These are phyloP conservation scores for Limnephilus marmoratus DNA, from an alignment of 2,888 invertebrate genomes.

Conservation along the genomic window DNA sequence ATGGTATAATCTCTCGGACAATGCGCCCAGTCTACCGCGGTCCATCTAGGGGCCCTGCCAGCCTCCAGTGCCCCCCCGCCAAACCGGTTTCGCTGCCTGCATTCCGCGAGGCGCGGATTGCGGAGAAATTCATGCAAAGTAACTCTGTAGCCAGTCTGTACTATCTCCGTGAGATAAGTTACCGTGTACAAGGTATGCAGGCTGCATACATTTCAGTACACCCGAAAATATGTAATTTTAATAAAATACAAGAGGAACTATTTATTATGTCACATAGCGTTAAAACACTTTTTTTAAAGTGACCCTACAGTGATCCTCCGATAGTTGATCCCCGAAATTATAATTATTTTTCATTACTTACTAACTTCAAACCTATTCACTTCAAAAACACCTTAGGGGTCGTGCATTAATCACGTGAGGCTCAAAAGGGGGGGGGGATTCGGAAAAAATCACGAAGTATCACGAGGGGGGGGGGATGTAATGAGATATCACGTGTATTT, in stretches of 20 bases:
- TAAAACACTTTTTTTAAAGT: background rate
- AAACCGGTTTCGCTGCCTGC: slow-evolving; percentile 48
- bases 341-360: too few relatives aligned
- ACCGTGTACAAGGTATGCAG: slow-evolving; percentile 7
- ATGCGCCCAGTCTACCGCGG: slow-evolving; percentile 11
- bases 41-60: slow-evolving; percentile 6
- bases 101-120: slow-evolving; percentile 54
- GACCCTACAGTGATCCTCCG: too few relatives aligned
- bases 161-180: slow-evolving; percentile 26
- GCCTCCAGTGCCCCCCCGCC: background rate
- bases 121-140: slow-evolving; percentile 55
- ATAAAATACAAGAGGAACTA: background rate
- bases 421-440: too few relatives aligned
- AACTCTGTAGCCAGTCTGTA: background rate
- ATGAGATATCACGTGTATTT: too few relatives aligned
- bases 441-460: too few relatives aligned
- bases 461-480: too few relatives aligned
- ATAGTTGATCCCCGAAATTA: too few relatives aligned
- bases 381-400: too few relatives aligned
- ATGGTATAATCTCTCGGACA: slow-evolving; percentile 29
- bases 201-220: background rate
- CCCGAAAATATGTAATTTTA: background rate
- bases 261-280: background rate
- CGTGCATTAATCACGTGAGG: too few relatives aligned
- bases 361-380: too few relatives aligned